Evolutionary conservation across 2,888 invertebrate genomes (phyloP).

Genomic region (Gandaritis pyraliata): DNA sequence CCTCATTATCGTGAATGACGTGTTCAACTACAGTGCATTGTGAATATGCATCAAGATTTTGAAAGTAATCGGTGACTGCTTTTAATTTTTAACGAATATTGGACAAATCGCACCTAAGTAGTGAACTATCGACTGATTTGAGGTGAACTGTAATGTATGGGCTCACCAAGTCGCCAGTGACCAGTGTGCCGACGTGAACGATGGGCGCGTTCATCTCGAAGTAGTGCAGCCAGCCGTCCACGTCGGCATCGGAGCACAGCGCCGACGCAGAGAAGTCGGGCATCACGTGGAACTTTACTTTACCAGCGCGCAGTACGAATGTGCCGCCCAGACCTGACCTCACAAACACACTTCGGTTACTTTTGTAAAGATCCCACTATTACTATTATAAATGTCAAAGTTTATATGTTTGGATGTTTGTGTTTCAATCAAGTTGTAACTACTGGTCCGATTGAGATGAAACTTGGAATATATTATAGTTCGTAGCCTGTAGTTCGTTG

Average conservation of each 20-base stretch:
- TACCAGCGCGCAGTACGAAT: constrained; percentile 92
- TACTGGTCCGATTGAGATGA: no score
- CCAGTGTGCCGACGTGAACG: constrained; percentile 93
- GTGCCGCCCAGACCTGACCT: constrained; percentile 92
- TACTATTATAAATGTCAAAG: background rate
- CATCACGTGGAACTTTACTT: constrained; percentile 97
- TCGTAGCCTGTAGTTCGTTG: no score
- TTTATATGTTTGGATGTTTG: no score
- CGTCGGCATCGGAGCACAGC: constrained; percentile 88
- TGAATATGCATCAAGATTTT: no score
- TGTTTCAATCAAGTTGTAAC: no score
- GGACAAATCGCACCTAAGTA: no score
- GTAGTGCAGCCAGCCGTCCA: constrained; percentile 95
- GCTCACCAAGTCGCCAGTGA: constrained; percentile 91
- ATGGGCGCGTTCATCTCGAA: constrained; percentile 96
- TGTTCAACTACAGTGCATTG: no score
- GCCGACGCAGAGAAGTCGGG: constrained; percentile 93
- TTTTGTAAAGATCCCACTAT: no score
- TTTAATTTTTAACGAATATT: no score
- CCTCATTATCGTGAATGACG: no score
- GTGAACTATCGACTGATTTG: background rate
- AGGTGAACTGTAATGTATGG: background rate
- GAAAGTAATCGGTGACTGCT: no score
- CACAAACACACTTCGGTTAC: background rate
- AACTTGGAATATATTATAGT: no score